Conservation (phyloP, 2,797 vertebrate species). For the Muscicapa comitata region DNA sequence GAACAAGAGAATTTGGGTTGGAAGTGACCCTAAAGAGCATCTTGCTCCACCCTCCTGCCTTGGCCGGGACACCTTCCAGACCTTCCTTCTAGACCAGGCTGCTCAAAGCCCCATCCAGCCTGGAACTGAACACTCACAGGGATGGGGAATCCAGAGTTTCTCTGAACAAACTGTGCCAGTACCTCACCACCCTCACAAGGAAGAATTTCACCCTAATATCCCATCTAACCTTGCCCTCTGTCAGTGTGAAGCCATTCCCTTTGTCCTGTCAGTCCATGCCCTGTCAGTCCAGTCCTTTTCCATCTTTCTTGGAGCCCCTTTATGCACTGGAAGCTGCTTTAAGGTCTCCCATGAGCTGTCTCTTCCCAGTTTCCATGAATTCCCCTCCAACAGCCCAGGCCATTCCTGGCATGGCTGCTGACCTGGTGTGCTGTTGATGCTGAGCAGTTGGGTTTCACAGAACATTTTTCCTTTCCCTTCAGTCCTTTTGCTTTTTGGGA, state of each 20-base stretch:
- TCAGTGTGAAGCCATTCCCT: neutral
- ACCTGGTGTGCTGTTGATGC: rapidly evolving
- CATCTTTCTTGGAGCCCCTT: neutral
- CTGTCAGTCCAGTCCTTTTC: neutral
- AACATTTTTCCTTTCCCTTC: neutral
- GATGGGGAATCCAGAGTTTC: neutral
- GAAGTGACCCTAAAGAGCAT: neutral
- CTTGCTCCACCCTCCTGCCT: neutral
- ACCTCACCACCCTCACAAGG: neutral
- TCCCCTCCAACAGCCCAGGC: neutral
- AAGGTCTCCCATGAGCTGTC: neutral
- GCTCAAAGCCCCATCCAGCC: neutral
- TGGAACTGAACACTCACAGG: neutral
- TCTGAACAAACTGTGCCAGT: neutral
- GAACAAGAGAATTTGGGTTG: neutral
- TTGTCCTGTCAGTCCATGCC: neutral
- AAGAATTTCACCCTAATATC: neutral
- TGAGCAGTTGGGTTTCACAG: neutral
- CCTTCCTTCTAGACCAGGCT: neutral
- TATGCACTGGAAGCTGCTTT: neutral
- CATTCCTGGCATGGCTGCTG: rapidly evolving
- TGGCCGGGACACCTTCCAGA: neutral
- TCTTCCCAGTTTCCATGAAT: neutral
- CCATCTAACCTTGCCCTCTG: neutral
- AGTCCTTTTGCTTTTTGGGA: neutral